Conservation (phyloP, 2,888 invertebrate species). For the Clanis bilineata region DNA sequence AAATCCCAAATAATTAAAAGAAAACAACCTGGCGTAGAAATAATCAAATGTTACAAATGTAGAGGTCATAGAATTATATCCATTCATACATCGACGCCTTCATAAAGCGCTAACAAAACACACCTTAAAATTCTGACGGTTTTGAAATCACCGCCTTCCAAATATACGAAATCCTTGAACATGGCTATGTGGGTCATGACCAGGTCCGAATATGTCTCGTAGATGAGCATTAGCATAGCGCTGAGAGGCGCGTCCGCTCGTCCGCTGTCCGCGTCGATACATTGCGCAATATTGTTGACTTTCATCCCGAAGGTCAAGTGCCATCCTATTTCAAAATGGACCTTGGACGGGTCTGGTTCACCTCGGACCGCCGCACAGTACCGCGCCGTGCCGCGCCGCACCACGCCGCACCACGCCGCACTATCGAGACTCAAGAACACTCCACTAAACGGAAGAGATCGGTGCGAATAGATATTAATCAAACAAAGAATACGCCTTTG, state of each 20-base stretch:
- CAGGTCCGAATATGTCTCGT: conserved; percentile 77
- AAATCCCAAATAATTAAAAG: conserved; percentile 42
- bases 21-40: conserved; percentile 19
- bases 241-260: conserved; percentile 62
- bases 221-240: conserved; percentile 76
- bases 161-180: conserved; percentile 82
- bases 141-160: conserved; percentile 78
- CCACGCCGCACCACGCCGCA: conserved; percentile 25
- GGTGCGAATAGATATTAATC: conserved; percentile 65
- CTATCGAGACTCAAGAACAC: too few species aligned
- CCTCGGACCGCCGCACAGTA: conserved; percentile 57
- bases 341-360: conserved; percentile 77
- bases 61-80: conserved; percentile 30
- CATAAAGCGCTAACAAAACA: conserved; percentile 58
- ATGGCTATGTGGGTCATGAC: conserved; percentile 77
- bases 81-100: conserved; percentile 47
- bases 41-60: conserved; percentile 16
- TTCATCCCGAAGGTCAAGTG: conserved; percentile 82
- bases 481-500: conserved; percentile 54
- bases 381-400: conserved; percentile 37
- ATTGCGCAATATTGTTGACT: conserved; percentile 80
- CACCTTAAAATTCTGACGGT: conserved; percentile 65
- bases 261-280: too few species aligned
- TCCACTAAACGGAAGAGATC: conserved; percentile 71
- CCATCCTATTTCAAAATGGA: conserved; percentile 81